phyloP scores from a whole-genome alignment of 2,113 vertebrate genomes.

The Clupea harengus region DNA sequence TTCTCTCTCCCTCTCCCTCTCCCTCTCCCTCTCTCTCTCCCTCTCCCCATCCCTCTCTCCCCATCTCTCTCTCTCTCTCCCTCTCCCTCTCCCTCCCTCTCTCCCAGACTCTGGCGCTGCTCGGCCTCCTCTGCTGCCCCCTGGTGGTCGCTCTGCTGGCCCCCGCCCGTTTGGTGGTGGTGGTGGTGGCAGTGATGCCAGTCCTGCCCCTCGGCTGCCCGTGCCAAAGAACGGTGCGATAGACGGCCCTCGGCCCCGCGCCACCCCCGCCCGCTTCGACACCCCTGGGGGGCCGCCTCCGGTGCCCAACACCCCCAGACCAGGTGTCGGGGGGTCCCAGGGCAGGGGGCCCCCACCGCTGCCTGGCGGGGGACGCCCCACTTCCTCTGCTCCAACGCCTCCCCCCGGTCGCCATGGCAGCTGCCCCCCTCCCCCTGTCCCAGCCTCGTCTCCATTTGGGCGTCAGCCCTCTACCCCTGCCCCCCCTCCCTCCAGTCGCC shows the following conservation, averaged over 20 bases:
- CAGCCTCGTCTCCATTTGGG: slow-evolving; percentile 37
- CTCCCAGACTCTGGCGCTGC: slow-evolving; percentile 75
- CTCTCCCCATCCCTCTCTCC: background rate
- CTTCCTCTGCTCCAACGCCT: slow-evolving; percentile 55
- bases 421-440: slow-evolving; percentile 61
- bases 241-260: slow-evolving; percentile 74
- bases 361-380: slow-evolving; percentile 64
- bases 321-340: slow-evolving; percentile 43
- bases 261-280: slow-evolving; percentile 74
- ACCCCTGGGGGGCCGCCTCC: slow-evolving; percentile 71
- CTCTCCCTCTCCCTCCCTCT: slow-evolving; percentile 8
- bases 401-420: slow-evolving; percentile 71
- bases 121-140: slow-evolving; percentile 80
- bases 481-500: slow-evolving; percentile 59
- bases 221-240: slow-evolving; percentile 57
- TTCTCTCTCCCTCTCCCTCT: background rate
- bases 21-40: background rate
- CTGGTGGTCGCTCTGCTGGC: slow-evolving; percentile 75
- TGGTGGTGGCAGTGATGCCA: slow-evolving; percentile 44
- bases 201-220: slow-evolving; percentile 58
- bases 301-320: slow-evolving; percentile 83
- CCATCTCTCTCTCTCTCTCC: background rate
- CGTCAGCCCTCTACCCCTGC: slow-evolving; percentile 56
- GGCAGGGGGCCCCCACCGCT: slow-evolving; percentile 69
- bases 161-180: slow-evolving; percentile 74